These are phyloP conservation scores for Criorhina ranunculi DNA, from an alignment of 2,888 invertebrate genomes.

Conservation along the genomic window DNA sequence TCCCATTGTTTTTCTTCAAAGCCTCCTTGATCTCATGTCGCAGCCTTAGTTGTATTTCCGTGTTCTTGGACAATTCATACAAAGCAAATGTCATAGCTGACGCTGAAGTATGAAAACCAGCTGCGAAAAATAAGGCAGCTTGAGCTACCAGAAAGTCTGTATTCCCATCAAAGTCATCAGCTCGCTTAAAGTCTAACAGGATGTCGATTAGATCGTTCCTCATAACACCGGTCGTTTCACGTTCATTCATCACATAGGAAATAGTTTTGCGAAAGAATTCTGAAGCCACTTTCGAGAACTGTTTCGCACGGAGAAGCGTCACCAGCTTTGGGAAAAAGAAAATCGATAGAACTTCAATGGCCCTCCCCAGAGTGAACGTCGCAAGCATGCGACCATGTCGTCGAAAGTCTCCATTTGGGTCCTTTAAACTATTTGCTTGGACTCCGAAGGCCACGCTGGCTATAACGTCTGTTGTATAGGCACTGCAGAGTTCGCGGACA, in stretches of 20 bases:
- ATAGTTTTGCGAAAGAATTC: conserved; percentile 82
- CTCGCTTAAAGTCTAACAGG: conserved; percentile 82
- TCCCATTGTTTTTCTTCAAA: conserved; percentile 81
- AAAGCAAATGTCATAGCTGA: conserved; percentile 84
- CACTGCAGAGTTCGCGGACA: conserved; percentile 78
- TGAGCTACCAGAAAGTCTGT: conserved; percentile 80
- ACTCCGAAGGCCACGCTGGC: conserved; percentile 82
- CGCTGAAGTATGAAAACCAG: conserved; percentile 83
- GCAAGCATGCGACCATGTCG: conserved; percentile 77
- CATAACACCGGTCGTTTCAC: conserved; percentile 82
- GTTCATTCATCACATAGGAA: conserved; percentile 80
- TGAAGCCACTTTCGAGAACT: conserved; percentile 76
- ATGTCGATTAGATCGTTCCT: conserved; percentile 85
- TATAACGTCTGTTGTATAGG: conserved; percentile 82
- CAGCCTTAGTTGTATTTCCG: conserved; percentile 83
- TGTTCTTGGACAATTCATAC: conserved; percentile 83
- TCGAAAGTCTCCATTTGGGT: conserved; percentile 82
- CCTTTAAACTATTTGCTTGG: conserved; percentile 80
- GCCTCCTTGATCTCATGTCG: conserved; percentile 84
- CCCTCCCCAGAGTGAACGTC: conserved; percentile 76
- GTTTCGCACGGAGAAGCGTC: conserved; percentile 74
- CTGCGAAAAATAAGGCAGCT: conserved; percentile 82
- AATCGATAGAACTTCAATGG: conserved; percentile 77
- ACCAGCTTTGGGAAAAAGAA: conserved; percentile 79
- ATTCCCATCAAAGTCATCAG: conserved; percentile 56